A percentile compares a stretch with the other conserved stretches of the same genome.
Evolutionary conservation across 2,888 invertebrate species (phyloP).

Genomic region (Nebria brevicollis): DNA sequence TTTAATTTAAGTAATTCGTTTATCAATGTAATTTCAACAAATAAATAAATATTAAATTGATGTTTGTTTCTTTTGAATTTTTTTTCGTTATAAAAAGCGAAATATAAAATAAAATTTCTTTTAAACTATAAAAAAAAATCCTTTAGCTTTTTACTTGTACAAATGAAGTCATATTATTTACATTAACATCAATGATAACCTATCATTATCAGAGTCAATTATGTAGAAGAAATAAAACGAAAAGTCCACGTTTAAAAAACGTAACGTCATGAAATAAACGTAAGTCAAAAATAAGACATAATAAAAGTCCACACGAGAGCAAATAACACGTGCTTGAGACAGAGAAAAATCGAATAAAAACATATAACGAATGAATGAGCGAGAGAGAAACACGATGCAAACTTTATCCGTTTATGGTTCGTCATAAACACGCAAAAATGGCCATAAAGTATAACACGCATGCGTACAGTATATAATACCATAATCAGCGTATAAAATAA

Average conservation of each 20-base stretch:
- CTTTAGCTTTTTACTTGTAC: background rate
- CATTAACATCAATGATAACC: background rate
- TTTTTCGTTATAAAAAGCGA: no score
- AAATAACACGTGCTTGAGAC: background rate
- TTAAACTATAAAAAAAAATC: no score
- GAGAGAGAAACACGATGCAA: background rate
- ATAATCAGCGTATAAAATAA: background rate
- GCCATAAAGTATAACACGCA: background rate
- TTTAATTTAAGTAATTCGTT: no score
- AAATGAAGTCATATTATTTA: background rate
- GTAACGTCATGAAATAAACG: background rate
- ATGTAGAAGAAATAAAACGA: background rate
- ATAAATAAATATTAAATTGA: no score
- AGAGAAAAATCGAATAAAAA: background rate
- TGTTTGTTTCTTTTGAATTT: no score
- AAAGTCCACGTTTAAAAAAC: background rate
- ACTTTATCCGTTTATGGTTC: background rate
- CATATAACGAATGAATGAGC: background rate
- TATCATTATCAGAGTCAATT: background rate
- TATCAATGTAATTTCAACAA: no score
- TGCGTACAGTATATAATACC: slow-evolving; percentile 1
- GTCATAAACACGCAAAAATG: slow-evolving; percentile 1
- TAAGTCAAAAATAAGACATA: slow-evolving; percentile 1
- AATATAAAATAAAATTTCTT: no score
- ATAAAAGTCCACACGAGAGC: background rate